phyloP scores from a whole-genome alignment of 2,797 vertebrate genomes.

The Semotilus atromaculatus region DNA sequence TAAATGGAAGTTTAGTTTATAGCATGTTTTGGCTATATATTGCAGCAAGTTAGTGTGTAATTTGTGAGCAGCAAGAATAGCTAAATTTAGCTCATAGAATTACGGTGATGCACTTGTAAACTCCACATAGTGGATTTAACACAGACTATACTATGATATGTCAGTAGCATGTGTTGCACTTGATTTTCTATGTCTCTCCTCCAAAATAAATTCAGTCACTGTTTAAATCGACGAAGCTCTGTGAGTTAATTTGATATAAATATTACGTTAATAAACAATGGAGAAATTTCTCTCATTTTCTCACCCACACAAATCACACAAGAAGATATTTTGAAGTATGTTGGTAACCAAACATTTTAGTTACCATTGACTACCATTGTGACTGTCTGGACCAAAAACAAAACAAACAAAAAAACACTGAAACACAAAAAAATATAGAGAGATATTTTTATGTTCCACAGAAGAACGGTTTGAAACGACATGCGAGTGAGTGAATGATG shows the following conservation, averaged over 20 bases:
- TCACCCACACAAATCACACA: background rate
- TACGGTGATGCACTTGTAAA: constrained; percentile 11
- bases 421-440: no score
- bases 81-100: constrained; percentile 5
- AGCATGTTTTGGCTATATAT: constrained; percentile 21
- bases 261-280: background rate
- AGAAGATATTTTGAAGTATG: background rate
- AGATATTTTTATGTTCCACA: background rate
- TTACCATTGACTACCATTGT: background rate
- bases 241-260: background rate
- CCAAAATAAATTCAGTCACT: constrained; percentile 18
- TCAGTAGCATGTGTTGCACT: constrained; percentile 22
- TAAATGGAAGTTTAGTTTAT: constrained; percentile 15
- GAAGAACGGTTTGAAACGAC: background rate
- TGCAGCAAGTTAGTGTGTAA: background rate
- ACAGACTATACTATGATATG: constrained; percentile 15
- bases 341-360: background rate
- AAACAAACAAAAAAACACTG: background rate
- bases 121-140: background rate
- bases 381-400: background rate
- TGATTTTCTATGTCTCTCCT: background rate
- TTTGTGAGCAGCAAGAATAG: constrained; percentile 6
- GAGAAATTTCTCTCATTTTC: background rate
- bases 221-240: background rate
- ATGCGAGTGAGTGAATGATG: background rate